phyloP scores from a whole-genome alignment of 2,797 vertebrate species.

The Geotrypetes seraphini region DNA sequence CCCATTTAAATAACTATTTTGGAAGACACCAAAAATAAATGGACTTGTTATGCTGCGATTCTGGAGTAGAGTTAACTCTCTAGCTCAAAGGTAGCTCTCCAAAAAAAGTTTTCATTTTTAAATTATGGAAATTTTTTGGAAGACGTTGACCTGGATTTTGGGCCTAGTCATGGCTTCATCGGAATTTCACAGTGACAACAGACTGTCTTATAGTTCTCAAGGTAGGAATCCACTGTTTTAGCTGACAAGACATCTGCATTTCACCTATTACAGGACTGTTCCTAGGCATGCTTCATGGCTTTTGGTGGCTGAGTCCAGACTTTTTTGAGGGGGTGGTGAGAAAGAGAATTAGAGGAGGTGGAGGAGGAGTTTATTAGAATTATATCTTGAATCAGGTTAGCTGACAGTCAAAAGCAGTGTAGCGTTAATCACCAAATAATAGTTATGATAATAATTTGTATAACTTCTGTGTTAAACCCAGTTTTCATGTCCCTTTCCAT shows the following conservation, averaged over 20 bases:
- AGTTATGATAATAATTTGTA: no score
- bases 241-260: background rate
- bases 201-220: constrained; percentile 89
- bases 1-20: constrained; percentile 44
- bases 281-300: background rate
- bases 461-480: no score
- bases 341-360: no score
- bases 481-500: no score
- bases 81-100: constrained; percentile 70
- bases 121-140: constrained; percentile 99
- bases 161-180: constrained; percentile 89
- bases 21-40: constrained; percentile 48
- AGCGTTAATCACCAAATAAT: no score
- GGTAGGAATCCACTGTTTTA: constrained; percentile 62
- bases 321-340: no score
- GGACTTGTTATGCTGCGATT: constrained; percentile 75
- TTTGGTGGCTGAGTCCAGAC: no score
- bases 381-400: no score
- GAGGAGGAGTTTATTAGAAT: no score
- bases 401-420: no score
- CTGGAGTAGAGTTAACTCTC: constrained; percentile 60
- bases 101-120: constrained; percentile 62
- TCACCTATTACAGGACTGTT: background rate
- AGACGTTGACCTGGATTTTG: constrained; percentile 95
- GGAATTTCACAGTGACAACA: constrained; percentile 76